Base-by-base conservation (phyloP, 2,113 vertebrate species). In the Poecilia latipinna region DNA sequence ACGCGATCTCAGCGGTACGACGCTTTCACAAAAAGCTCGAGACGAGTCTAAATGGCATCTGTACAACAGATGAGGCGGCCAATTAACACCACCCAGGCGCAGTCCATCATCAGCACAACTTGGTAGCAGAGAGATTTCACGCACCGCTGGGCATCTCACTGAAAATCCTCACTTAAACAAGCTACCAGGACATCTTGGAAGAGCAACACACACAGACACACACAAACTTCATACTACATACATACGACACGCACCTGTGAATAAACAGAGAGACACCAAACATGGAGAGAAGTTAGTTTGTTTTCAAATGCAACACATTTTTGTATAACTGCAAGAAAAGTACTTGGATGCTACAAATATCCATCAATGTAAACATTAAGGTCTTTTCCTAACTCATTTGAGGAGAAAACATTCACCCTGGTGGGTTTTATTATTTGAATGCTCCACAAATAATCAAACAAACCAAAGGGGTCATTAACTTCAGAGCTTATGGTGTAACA, bases 61-160 rank as follows among this genome's bases (percentile, higher is more conserved):
- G 94, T 95, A 92, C 93, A 87, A 88, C 91, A 99, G 97, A 96
- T 97, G 75, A 96, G 97, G 90, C 94, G 97, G 88, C 97, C 97
- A 88, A 97, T 96, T 91, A 98, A 98, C 91, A 99, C 97, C 57
- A 97, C 96, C 71, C 97, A 99, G 94, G 97, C 97, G 1, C 97
- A 99, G 82, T 96, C 97, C 72, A 97, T 99, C 90, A 99, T 98
- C 72, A 97, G 97, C 92, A 91, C 92, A 91, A 74, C 80, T 65
- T 77, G 77, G 91, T 78, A 73, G 89, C 66, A 91, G 93, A 91
- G 92, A 71, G 82, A 82, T 74, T 76, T 79, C 81, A 71, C 39
- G 65, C n/a, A 42, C 68, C 77, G 81, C 83, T 68, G 81, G 88
- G 84, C 77, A 78, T 92, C 87, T 62, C 72, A 84, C 84, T 86